Percentiles rank a stretch among this genome's conserved stretches.
phyloP scores from a whole-genome alignment of 2,888 invertebrate genomes.

The Iphiclides podalirius region DNA sequence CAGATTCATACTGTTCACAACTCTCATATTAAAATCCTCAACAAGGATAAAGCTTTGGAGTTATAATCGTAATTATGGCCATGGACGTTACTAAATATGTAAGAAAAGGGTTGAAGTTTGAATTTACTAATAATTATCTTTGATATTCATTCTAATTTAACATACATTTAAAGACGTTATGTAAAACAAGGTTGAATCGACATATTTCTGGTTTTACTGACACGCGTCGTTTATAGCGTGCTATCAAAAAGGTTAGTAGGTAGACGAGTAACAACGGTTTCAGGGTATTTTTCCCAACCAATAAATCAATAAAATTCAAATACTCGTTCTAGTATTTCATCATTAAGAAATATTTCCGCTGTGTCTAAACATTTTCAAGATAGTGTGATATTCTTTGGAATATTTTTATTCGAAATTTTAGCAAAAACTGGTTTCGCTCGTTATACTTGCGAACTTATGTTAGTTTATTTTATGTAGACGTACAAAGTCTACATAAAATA shows the following conservation, averaged over 20 bases:
- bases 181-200: not conserved
- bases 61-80: too few relatives aligned
- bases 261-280: constrained; percentile 5
- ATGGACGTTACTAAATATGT: too few relatives aligned
- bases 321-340: constrained; percentile 1
- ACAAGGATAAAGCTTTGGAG: too few relatives aligned
- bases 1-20: too few relatives aligned
- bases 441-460: too few relatives aligned
- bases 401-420: not conserved
- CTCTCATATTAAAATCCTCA: too few relatives aligned
- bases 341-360: not conserved
- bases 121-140: too few relatives aligned
- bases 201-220: constrained; percentile 10
- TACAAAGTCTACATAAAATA: too few relatives aligned
- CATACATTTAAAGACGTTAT: not conserved
- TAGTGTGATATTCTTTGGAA: not conserved
- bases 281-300: constrained; percentile 11
- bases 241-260: constrained; percentile 7
- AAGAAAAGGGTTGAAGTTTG: too few relatives aligned
- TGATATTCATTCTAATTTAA: too few relatives aligned
- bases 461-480: too few relatives aligned
- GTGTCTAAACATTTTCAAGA: not conserved
- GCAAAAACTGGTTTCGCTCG: not conserved
- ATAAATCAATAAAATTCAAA: constrained; percentile 6
- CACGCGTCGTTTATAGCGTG: not conserved